These are phyloP conservation scores for Parambassis ranga DNA, from an alignment of 2,797 vertebrate species.

Conservation along the genomic window DNA sequence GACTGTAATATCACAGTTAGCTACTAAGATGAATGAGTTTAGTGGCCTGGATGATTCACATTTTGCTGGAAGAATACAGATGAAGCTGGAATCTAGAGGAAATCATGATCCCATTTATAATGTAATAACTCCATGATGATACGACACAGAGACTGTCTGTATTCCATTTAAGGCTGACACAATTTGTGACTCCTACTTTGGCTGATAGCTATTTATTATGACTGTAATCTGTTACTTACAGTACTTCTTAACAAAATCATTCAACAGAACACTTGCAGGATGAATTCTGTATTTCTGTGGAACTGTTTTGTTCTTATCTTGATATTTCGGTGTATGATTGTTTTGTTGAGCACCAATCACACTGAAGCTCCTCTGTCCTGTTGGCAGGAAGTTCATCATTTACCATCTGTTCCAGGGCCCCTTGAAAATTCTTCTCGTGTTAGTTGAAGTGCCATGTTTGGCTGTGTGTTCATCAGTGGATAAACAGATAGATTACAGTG, in stretches of 20 bases:
- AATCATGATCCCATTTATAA: slow-evolving; percentile 30
- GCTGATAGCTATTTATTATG: not conserved
- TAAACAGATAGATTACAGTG: slow-evolving; percentile 19
- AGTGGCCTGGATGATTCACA: slow-evolving; percentile 38
- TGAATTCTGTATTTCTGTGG: not conserved
- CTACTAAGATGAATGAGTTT: slow-evolving; percentile 56
- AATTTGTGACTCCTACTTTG: not conserved
- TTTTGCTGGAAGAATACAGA: slow-evolving; percentile 45
- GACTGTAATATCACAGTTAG: slow-evolving; percentile 60
- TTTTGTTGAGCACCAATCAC: not conserved
- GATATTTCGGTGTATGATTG: not conserved
- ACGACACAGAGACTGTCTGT: slow-evolving; percentile 16
- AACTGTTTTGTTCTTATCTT: not conserved
- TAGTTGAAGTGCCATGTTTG: slow-evolving; percentile 1
- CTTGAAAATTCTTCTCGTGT: not conserved
- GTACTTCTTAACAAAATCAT: slow-evolving; percentile 4
- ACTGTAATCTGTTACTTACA: slow-evolving; percentile 4
- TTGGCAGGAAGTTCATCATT: not conserved
- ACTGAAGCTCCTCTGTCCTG: not conserved
- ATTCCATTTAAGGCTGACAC: not conserved
- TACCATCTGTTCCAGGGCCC: not conserved
- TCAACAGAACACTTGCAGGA: not conserved
- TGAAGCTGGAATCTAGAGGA: slow-evolving; percentile 37
- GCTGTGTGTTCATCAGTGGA: not conserved
- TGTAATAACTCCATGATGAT: slow-evolving; percentile 5